A percentile compares a stretch with the other conserved stretches of the same genome.
Evolutionary conservation across 2,113 vertebrate species (phyloP).

Genomic region (Scortum barcoo): DNA sequence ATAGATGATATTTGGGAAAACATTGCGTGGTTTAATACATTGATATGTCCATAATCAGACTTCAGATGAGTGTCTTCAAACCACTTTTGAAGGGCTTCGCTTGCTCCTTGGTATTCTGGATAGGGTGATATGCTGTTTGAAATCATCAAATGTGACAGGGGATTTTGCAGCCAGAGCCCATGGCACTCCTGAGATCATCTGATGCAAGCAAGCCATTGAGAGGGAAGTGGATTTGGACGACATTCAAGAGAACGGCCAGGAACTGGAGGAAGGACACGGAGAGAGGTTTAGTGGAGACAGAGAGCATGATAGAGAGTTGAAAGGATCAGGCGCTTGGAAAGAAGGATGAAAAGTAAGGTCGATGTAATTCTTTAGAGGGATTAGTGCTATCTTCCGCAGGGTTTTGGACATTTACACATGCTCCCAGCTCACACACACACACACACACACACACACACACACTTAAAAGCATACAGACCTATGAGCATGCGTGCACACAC

Average conservation of each 20-base stretch:
- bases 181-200: constrained; percentile 39
- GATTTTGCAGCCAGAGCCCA: constrained; percentile 53
- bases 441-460: constrained; percentile 33
- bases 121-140: constrained; percentile 35
- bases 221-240: constrained; percentile 62
- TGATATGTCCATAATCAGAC: constrained; percentile 4
- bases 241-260: constrained; percentile 42
- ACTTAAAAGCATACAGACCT: constrained; percentile 19
- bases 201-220: constrained; percentile 44
- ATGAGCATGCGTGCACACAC: constrained; percentile 34
- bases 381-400: constrained; percentile 59
- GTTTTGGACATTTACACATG: constrained; percentile 56
- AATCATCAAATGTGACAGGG: constrained; percentile 63
- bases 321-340: constrained; percentile 52
- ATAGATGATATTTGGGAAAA: background rate
- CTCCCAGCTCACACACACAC: constrained; percentile 25
- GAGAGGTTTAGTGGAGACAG: constrained; percentile 49
- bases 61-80: constrained; percentile 28
- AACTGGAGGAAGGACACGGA: constrained; percentile 37
- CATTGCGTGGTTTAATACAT: background rate
- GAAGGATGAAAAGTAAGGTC: constrained; percentile 53
- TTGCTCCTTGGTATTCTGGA: constrained; percentile 35
- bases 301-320: constrained; percentile 43
- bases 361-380: constrained; percentile 61
- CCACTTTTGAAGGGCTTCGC: constrained; percentile 16